phyloP scores from a whole-genome alignment of 2,797 vertebrate species.

The Cygnus olor region DNA sequence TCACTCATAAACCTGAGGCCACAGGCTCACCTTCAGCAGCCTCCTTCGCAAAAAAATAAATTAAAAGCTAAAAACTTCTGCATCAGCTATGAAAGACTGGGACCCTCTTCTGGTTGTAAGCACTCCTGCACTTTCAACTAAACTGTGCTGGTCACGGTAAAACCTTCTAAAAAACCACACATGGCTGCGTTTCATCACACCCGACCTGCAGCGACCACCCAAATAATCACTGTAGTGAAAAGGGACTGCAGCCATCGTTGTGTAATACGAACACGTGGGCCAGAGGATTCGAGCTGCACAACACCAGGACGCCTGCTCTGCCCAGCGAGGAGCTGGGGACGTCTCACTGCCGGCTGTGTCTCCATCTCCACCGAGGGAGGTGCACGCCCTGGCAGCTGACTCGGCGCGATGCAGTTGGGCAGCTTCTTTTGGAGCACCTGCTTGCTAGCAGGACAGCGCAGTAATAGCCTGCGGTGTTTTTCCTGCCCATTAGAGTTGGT shows the following conservation, averaged over 20 bases:
- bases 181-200: fast-evolving
- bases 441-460: background rate
- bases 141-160: fast-evolving
- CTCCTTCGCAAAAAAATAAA: background rate
- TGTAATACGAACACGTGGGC: fast-evolving
- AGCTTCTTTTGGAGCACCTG: background rate
- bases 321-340: background rate
- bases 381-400: background rate
- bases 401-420: background rate
- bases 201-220: fast-evolving
- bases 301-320: background rate
- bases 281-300: background rate
- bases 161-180: background rate
- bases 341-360: background rate
- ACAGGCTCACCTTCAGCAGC: slow-evolving; percentile 10
- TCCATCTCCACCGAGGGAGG: background rate
- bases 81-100: background rate
- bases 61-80: background rate
- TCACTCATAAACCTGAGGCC: background rate
- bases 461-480: fast-evolving
- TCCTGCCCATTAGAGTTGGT: background rate
- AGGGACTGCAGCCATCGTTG: fast-evolving
- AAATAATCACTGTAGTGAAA: fast-evolving
- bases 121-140: background rate
- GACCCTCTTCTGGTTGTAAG: background rate